Evolutionary conservation across 2,888 invertebrate genomes (phyloP), one percentile per base, ranked within the genome.

Genomic region (Hololepta plana): DNA sequence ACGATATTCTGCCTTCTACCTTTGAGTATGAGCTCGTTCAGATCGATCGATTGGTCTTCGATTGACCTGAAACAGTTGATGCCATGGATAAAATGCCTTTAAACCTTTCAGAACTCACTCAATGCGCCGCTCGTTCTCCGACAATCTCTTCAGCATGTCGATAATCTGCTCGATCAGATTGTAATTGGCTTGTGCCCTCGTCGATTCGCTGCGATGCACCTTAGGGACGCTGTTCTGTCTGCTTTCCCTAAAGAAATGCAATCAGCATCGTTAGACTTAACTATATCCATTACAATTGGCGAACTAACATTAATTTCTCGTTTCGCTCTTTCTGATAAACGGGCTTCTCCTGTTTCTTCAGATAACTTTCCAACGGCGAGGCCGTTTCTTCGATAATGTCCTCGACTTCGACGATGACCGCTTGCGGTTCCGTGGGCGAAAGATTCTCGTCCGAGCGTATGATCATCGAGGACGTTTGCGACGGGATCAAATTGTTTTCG

Each of bases 311-410:
- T 45, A 57, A 51, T 38, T 55, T 49, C 53, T 57, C 45, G 54
- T 66, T 67, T 32, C 72, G 72, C 33, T 75, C 68, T 27, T 64
- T 64, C 31, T 66, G 58, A 41, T 80, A 81, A 2, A 81, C 63
- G 1, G 80, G 77, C 20, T 71, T 72, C 43, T 79, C 76, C 16
- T 71, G 74, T 43, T 75, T 74, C 22, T 71, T 70, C 3, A 68
- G 51, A 1, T 68, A 69, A 1, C 72, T 68, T 24, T 71, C 55
- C 28, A 81, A 53, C 0, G 76, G 73, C 4, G 76, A 72, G 1
- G 79, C 77, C 1, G 79, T 79, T 52, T 80, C 80, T 23, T 76
- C 68, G 28, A 76, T 73, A 28, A 77, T 74, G 38, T 76, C 80
- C 47, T 81, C 81, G 3, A 82, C 72, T 45, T 81, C 81, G 0